Base-by-base conservation (phyloP, 2,888 invertebrate species). In the Calliopum simillimum region DNA sequence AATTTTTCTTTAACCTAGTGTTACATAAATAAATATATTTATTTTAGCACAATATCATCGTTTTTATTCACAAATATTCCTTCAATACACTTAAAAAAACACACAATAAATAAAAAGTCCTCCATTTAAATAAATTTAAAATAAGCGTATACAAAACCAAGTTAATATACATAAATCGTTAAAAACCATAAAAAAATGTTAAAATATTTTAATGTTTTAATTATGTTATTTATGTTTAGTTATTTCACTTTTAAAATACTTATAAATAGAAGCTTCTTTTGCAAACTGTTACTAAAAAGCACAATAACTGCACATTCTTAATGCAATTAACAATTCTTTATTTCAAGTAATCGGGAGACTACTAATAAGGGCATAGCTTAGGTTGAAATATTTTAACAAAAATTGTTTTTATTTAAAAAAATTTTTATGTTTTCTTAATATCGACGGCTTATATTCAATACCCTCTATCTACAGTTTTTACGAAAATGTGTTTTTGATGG, bases 221-320 rank as follows among this genome's bases (percentile, higher is more conserved):
- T 55, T n/a, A 21, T 33, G 8, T 33, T 33, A 33, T 33, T 33
- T 33, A 1, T 33, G 33, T 33, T 33, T 33, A 33, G 33, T 33
- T 33, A 33, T 33, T 6, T 33, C 33, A 33, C 33, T 33, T 6
- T 33, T 2, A 2, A 33, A 6, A 33, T n/a, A 33, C 33, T 6
- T 33, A 33, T 61, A 19, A 46, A 14, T 46, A 46, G 12, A 46
- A 46, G 14, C 14, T 44, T 21, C 16, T 19, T 44, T 43, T 14
- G 53, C 64, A 64, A 53, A 64, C 53, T 49, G 33, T 61, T 61
- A 46, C 19, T 16, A 61, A 61, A n/a, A 14, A 33, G 61, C 61
- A 61, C 61, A 63, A 63, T 33, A 51, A 51, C n/a, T 63, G 63
- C 63, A 64, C 53, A 64, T 43, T 41, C 16, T 16, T 19, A 19